Evolutionary conservation across 2,888 invertebrate species (phyloP), one percentile per base, ranked within the genome.

Genomic region (Lithophane socia): DNA sequence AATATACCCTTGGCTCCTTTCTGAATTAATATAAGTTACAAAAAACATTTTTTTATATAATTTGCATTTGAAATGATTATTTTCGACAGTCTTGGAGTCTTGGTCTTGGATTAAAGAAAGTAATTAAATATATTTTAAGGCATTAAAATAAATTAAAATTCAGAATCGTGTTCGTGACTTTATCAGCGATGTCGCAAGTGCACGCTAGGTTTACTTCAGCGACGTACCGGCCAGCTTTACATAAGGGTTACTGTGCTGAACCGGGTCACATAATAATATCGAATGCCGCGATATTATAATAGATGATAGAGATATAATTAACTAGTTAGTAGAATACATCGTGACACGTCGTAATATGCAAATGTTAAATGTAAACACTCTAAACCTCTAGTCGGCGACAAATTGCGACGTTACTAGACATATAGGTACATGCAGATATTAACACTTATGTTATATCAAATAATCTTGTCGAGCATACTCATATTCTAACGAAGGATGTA

Each of bases 211-310:
- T 84, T 73, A 72, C 82, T 84, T 82, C 65, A 79, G 58, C 67
- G 60, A 44, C 73, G 86, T 70, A 82, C 83, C 80, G 79, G 85
- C 73, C 81, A 82, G 63, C 75, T 77, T 90, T 89, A 88, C 73
- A 81, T 86, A 87, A 86, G 85, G 86, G 83, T 82, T 83, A 83
- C 85, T 78, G 75, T 64, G 72, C 60, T 72, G 67, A 90, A 88
- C 83, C 77, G 78, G 88, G 89, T 88, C 89, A 87, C 80, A 80
- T 83, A 86, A 87, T 87, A 85, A 86, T 83, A 81, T 86, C 37
- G 29, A 77, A 72, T 69, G 54, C 63, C 21, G 37, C 58, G 42
- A 54, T 75, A 60, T 65, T 65, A 63, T 37, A 61, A 72, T 58
- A 66, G 42, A 49, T 73, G 49, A 79, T 74, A 68, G 44, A 77